Evolutionary conservation across 2,113 vertebrate genomes (phyloP), one percentile per base, ranked within the genome.

Genomic region (Platycercus adscitus): DNA sequence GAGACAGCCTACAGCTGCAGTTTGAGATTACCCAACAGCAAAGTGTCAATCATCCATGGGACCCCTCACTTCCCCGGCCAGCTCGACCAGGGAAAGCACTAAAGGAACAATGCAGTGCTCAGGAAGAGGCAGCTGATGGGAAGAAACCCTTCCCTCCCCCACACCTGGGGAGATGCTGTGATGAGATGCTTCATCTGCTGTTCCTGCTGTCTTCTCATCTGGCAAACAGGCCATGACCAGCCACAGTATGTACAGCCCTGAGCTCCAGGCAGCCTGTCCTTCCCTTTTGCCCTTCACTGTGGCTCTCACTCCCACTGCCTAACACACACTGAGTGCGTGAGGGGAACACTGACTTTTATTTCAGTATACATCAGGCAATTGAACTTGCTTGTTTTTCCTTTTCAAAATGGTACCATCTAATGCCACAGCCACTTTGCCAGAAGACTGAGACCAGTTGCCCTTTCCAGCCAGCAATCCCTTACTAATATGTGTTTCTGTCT

Each of bases 41-140:
- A 53, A 78, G 25, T 8, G 52, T 47, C 44, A 19, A 25, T 72
- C 72, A 72, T 11, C 35, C 23, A 6, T 25, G 29, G 24, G 44
- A 28, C 4, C 5, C 44, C 24, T 2, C 1, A 17, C 4, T 10
- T 60, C n/a, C 20, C 3, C 2, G 29, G 25, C 47, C 13, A 5
- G 28, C 20, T 47, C n/a, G 24, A 65, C 25, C 29, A 72, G 29
- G 37, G 24, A 26, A 39, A 53, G 21, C 17, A 60, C 9, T 47
- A 58, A 47, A 72, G n/a, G n/a, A 31, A 53, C 16, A 35, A 53
- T 12, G 17, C 12, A 11, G 11, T 17, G 14, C 14, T 43, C 11
- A 37, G 43, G 55, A 13, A 64, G 37, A 25, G 13, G 17, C 12
- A 44, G 29, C 14, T 69, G 10, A 37, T 16, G 10, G 5, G 11